These are phyloP conservation scores for Novumbra hubbsi DNA, from an alignment of 2,797 vertebrate species.

Conservation along the genomic window DNA sequence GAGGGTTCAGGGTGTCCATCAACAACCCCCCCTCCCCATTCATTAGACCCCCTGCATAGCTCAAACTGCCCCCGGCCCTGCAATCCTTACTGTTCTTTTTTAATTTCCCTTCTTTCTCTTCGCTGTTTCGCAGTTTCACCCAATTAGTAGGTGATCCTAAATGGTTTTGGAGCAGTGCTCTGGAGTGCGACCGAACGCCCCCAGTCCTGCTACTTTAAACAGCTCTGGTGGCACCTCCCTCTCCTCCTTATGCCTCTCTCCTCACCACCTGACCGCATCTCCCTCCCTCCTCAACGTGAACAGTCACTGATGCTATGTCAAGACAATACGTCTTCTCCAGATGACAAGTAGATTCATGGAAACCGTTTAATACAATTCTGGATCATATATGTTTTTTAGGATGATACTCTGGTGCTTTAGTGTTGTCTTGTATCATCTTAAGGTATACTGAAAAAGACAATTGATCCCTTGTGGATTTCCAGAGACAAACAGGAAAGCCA, in stretches of 20 bases:
- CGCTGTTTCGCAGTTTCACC: constrained; percentile 54
- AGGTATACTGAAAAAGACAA: constrained; percentile 27
- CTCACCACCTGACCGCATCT: too few relatives aligned
- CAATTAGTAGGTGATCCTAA: constrained; percentile 67
- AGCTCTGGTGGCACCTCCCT: constrained; percentile 14
- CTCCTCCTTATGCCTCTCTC: background rate
- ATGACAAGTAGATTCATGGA: background rate
- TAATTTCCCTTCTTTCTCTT: constrained; percentile 10
- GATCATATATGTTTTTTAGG: background rate
- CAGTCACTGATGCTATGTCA: too few relatives aligned
- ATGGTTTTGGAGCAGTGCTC: constrained; percentile 46
- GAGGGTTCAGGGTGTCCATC: constrained; percentile 42
- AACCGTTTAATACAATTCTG: background rate
- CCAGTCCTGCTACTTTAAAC: constrained; percentile 7
- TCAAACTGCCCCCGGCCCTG: constrained; percentile 59
- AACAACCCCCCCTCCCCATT: constrained; percentile 59
- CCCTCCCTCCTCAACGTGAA: constrained; percentile 12
- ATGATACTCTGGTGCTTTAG: background rate
- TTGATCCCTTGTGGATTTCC: constrained; percentile 17
- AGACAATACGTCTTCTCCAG: background rate
- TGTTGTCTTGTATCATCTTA: constrained; percentile 6
- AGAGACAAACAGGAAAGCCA: constrained; percentile 31
- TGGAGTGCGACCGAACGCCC: constrained; percentile 4
- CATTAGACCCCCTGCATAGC: constrained; percentile 56
- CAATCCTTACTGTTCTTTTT: constrained; percentile 47